Percentiles rank a stretch among this genome's conserved stretches.
These are phyloP conservation scores for Junco hyemalis DNA, from an alignment of 2,113 vertebrate genomes.

Conservation along the genomic window DNA sequence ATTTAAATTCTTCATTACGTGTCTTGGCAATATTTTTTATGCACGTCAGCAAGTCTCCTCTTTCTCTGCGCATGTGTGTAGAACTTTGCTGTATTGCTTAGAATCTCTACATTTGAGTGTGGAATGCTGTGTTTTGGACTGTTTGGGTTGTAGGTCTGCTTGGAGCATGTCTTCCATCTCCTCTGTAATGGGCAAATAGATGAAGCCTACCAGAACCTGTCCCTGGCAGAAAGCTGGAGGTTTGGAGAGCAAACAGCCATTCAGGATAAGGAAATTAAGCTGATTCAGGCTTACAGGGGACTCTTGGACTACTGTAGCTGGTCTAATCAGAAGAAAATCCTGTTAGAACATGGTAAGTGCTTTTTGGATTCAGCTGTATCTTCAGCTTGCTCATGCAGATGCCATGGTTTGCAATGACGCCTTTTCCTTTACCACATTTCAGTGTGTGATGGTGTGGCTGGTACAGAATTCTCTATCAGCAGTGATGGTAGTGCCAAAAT, in stretches of 20 bases:
- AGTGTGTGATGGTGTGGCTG: not conserved
- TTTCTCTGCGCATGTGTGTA: not conserved
- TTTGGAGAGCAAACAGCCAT: slow-evolving; percentile 74
- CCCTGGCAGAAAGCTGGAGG: slow-evolving; percentile 84
- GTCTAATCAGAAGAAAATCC: slow-evolving; percentile 74
- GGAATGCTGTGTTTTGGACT: not conserved
- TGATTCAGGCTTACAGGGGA: slow-evolving; percentile 86
- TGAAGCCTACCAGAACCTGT: slow-evolving; percentile 81
- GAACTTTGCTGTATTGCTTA: not conserved
- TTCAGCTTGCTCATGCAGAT: not conserved
- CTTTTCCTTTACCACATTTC: not conserved
- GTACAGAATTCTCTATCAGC: not conserved
- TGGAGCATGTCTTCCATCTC: slow-evolving; percentile 88
- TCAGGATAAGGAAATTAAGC: slow-evolving; percentile 74
- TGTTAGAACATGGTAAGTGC: slow-evolving; percentile 71
- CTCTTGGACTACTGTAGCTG: slow-evolving; percentile 86
- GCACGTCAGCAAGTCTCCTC: not conserved
- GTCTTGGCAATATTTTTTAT: not conserved
- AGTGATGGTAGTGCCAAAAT: not conserved
- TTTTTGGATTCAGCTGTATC: not conserved
- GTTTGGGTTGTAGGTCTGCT: slow-evolving; percentile 76
- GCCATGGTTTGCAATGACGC: not conserved
- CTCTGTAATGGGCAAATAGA: slow-evolving; percentile 79
- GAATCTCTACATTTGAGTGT: not conserved
- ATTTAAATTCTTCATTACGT: not conserved